phyloP scores from a whole-genome alignment of 2,797 vertebrate species.

The Fundulus diaphanus region DNA sequence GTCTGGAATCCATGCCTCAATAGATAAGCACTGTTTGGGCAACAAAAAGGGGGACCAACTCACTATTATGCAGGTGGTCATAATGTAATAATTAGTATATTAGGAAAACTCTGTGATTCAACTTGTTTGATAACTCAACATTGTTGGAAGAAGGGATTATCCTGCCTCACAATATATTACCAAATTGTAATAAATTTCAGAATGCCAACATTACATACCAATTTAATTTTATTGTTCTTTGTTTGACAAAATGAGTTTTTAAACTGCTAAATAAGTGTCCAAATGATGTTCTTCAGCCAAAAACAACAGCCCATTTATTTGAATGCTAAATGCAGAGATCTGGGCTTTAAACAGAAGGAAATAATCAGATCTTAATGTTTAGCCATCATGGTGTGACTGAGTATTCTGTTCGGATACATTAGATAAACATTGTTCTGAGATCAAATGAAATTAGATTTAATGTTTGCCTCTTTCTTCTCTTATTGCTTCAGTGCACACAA shows the following conservation, averaged over 20 bases:
- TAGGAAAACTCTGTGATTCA: neutral
- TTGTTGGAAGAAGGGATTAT: neutral
- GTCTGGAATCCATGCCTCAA: too few relatives aligned
- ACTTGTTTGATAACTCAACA: neutral
- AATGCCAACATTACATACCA: neutral
- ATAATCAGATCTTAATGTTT: constrained; percentile 13
- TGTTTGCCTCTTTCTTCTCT: constrained; percentile 15
- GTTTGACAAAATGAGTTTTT: neutral
- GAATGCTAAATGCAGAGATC: neutral
- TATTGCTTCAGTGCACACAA: constrained; percentile 86
- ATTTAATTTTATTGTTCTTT: neutral
- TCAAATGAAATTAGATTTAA: neutral
- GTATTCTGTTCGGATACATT: neutral
- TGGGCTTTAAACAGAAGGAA: neutral
- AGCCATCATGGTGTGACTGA: neutral
- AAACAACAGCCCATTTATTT: neutral
- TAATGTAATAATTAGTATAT: neutral
- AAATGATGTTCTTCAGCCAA: neutral
- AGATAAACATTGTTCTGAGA: constrained; percentile 2
- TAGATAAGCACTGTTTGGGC: too few relatives aligned
- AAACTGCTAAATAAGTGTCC: neutral
- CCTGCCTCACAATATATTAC: neutral
- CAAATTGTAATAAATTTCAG: too few relatives aligned
- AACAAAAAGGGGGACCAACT: too few relatives aligned
- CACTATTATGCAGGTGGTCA: neutral